Evolutionary conservation across 1,140 invertebrate genomes (phyloP).

Genomic region (Achroia grisella): DNA sequence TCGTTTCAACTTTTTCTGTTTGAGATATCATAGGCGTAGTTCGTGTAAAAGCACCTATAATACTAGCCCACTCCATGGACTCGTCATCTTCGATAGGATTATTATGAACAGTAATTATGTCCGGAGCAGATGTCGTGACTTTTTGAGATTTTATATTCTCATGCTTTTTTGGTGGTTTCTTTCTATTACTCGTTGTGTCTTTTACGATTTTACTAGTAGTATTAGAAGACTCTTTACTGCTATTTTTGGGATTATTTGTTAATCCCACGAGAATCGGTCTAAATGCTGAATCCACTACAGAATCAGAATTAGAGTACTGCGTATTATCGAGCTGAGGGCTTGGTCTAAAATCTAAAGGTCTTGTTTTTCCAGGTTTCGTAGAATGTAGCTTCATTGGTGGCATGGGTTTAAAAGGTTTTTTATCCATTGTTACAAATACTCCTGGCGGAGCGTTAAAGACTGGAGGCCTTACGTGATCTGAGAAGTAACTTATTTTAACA

Average conservation of each 20-base stretch:
- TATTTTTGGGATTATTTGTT: neutral
- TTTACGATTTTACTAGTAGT: conserved; percentile 27
- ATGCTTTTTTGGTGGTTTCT: conserved; percentile 40
- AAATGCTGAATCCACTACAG: conserved; percentile 45
- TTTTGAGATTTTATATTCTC: conserved; percentile 31
- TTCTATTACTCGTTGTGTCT: conserved; percentile 23
- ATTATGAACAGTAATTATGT: conserved; percentile 48
- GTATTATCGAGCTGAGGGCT: conserved; percentile 55
- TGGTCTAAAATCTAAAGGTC: conserved; percentile 52
- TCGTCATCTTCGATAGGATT: conserved; percentile 24
- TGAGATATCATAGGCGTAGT: conserved; percentile 43
- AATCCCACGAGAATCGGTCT: conserved; percentile 45
- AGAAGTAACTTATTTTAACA: conserved; percentile 40
- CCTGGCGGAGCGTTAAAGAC: conserved; percentile 61
- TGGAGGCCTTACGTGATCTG: conserved; percentile 51
- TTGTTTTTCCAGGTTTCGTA: conserved; percentile 32
- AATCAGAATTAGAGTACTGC: conserved; percentile 40
- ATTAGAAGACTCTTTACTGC: conserved; percentile 25
- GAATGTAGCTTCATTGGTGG: conserved; percentile 50
- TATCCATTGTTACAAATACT: conserved; percentile 64
- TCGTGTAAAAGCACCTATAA: conserved; percentile 50
- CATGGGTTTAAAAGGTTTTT: conserved; percentile 66
- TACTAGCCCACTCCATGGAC: conserved; percentile 44
- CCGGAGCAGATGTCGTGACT: conserved; percentile 36
- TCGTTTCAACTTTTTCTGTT: conserved; percentile 24